Evolutionary conservation across 2,113 vertebrate genomes (phyloP), one percentile per base, ranked within the genome.

Genomic region (Osmerus eperlanus): DNA sequence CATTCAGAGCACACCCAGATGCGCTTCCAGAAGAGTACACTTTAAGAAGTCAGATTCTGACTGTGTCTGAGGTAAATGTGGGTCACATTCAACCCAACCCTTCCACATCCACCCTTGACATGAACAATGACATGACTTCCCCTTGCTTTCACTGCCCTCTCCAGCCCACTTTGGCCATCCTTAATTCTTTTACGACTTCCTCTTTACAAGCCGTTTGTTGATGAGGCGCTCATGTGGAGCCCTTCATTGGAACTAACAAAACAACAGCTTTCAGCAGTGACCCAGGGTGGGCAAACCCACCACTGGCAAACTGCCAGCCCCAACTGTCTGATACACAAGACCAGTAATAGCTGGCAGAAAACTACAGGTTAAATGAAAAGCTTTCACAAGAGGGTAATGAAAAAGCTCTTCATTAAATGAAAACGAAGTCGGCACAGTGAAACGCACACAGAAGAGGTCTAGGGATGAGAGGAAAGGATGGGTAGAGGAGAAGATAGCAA

Each of bases 111-210:
- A 21, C 68, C 41, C 41, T 47, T 47, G 41, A 47, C 41, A 47
- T 5, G 41, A 47, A 47, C 41, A 47, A 47, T 47, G 7, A 47
- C 41, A 47, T 47, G 41, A 1, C 13, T 47, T 36, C 21, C 67
- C 64, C 55, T 67, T 65, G 18, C 21, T 70, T 60, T 78, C 71
- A 73, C 78, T 78, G 21, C 28, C 60, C 70, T 47, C 51, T 76
- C 68, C 67, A 36, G 15, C 19, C 64, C 53, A 89, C 87, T 86
- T 84, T 81, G 60, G 75, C 28, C 65, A 67, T 74, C 81, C 84
- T 85, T 69, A 68, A 79, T 86, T 87, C 75, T 81, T 89, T 89
- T 89, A 89, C 76, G 82, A 83, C 86, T 91, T 89, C 83, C 83
- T 71, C 67, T 85, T 87, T 84, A 81, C 70, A 83, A 80, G 82